Evolutionary conservation across 2,888 invertebrate genomes (phyloP).

Genomic region (Stenodera caucasica): DNA sequence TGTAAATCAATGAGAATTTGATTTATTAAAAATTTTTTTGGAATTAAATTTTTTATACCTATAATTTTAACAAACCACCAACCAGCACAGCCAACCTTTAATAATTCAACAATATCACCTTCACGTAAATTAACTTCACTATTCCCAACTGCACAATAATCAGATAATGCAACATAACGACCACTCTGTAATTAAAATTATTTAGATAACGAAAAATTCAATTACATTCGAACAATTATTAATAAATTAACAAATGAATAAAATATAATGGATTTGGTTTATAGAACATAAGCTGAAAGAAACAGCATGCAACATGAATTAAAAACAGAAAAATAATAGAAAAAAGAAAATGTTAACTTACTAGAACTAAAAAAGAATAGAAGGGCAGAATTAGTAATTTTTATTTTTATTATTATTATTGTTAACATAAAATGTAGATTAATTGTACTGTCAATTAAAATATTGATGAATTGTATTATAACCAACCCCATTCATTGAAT

Average conservation of each 20-base stretch:
- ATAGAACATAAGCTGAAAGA: slow-evolving; percentile 14
- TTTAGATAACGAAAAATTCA: background rate
- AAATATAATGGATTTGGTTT: slow-evolving; percentile 12
- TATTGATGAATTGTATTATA: slow-evolving; percentile 62
- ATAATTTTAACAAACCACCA: slow-evolving; percentile 94
- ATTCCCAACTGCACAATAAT: slow-evolving; percentile 89
- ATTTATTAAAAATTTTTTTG: background rate
- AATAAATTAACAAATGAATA: background rate
- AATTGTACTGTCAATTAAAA: slow-evolving; percentile 65
- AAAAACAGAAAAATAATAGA: slow-evolving; percentile 32
- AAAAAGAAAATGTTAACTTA: slow-evolving; percentile 45
- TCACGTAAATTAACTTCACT: slow-evolving; percentile 89
- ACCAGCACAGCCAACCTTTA: slow-evolving; percentile 92
- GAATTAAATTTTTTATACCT: slow-evolving; percentile 58
- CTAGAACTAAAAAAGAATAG: slow-evolving; percentile 55
- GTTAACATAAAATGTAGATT: slow-evolving; percentile 66
- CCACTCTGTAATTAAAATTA: slow-evolving; percentile 63
- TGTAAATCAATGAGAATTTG: slow-evolving; percentile 46
- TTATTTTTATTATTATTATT: background rate
- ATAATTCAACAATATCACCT: slow-evolving; percentile 86
- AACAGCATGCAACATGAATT: slow-evolving; percentile 17
- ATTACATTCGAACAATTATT: background rate
- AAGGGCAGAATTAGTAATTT: slow-evolving; percentile 51
- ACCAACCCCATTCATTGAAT: slow-evolving; percentile 56
- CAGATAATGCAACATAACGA: slow-evolving; percentile 85